These are phyloP conservation scores for Plectropomus leopardus DNA, from an alignment of 2,113 vertebrate genomes.

Conservation along the genomic window DNA sequence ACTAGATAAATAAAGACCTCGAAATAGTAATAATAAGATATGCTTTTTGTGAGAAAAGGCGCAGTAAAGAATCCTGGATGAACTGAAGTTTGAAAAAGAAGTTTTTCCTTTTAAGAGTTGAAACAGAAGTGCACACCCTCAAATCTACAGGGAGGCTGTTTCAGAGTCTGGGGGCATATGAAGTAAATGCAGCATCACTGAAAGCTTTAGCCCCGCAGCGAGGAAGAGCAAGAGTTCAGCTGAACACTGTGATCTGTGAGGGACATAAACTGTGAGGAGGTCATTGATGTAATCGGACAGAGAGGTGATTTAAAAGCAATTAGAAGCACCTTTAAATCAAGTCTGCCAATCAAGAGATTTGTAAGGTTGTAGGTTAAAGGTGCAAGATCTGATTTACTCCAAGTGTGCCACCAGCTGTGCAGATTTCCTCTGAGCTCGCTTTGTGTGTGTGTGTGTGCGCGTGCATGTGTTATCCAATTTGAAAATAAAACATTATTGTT, in stretches of 20 bases:
- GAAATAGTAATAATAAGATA: background rate
- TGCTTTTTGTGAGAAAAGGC: background rate
- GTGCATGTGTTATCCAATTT: constrained; percentile 16
- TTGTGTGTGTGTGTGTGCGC: background rate
- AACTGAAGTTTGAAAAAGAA: background rate
- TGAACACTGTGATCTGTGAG: background rate
- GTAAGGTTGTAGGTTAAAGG: background rate
- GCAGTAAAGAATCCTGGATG: background rate
- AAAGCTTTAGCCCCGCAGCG: constrained; percentile 5
- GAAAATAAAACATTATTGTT: constrained; percentile 35
- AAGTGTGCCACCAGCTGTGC: background rate
- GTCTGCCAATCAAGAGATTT: background rate
- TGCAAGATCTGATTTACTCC: background rate
- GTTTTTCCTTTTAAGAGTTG: background rate
- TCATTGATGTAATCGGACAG: background rate
- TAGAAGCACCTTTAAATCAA: background rate
- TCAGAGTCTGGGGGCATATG: constrained; percentile 8
- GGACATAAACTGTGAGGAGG: background rate
- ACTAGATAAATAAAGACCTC: background rate
- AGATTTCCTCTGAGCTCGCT: background rate
- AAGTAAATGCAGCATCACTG: constrained; percentile 5
- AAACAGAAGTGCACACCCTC: background rate
- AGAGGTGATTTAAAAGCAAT: constrained; percentile 8
- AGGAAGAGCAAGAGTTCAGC: constrained; percentile 7
- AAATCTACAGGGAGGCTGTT: constrained; percentile 27